phyloP scores from a whole-genome alignment of 53 echinoderm and acorn worm species.

The Arbacia lixula region DNA sequence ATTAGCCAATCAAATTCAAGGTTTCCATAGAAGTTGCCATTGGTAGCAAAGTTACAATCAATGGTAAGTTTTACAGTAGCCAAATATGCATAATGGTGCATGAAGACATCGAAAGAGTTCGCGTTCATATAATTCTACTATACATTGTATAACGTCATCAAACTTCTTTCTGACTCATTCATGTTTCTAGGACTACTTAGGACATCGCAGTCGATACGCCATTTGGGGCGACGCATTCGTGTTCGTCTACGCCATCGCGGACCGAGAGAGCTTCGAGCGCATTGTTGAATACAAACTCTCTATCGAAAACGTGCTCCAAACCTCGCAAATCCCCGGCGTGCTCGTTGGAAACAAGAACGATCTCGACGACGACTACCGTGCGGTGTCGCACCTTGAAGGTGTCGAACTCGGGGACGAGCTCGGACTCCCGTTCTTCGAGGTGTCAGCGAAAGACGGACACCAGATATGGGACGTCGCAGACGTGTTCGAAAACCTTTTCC shows the following conservation, averaged over 20 bases:
- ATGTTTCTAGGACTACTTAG: conserved; percentile 25
- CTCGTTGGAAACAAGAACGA: conserved; percentile 88
- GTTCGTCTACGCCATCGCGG: conserved; percentile 82
- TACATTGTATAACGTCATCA: too few relatives aligned
- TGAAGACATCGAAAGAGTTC: too few relatives aligned
- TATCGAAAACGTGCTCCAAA: conserved; percentile 67
- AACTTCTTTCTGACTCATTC: too few relatives aligned
- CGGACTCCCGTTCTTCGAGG: conserved; percentile 75
- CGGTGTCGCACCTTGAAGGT: conserved; percentile 73
- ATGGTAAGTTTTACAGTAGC: too few relatives aligned
- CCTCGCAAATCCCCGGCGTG: conserved; percentile 62
- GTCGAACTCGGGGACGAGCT: conserved; percentile 71
- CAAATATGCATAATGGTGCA: too few relatives aligned
- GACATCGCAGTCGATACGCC: conserved; percentile 79
- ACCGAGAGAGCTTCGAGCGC: conserved; percentile 77
- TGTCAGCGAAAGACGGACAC: conserved; percentile 84
- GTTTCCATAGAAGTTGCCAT: too few relatives aligned
- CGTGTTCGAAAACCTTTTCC: conserved; percentile 71
- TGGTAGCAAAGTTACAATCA: too few relatives aligned
- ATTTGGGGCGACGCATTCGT: conserved; percentile 89
- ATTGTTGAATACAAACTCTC: conserved; percentile 61
- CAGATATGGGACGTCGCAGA: conserved; percentile 82
- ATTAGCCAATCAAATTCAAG: too few relatives aligned
- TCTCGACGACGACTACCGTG: conserved; percentile 59
- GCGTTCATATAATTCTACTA: too few relatives aligned